These are phyloP conservation scores for Prosapia bicincta DNA, from an alignment of 2,888 invertebrate species.

Conservation along the genomic window DNA sequence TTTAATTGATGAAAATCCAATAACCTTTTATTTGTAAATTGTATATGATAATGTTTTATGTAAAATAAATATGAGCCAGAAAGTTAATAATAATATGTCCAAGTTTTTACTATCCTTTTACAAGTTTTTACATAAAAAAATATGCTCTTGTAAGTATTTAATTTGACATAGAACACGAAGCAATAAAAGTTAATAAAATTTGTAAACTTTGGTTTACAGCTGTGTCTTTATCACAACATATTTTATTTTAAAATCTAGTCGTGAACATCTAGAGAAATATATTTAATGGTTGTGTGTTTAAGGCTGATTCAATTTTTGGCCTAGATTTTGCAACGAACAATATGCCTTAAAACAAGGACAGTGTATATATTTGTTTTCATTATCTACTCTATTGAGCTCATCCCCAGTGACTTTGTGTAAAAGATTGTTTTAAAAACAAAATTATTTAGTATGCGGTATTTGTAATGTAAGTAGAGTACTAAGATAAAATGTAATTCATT, in stretches of 20 bases:
- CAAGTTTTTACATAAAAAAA: too few relatives aligned
- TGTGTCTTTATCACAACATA: too few relatives aligned
- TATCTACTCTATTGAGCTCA: background rate
- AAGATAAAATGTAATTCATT: background rate
- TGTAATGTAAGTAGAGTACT: background rate
- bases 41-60: too few relatives aligned
- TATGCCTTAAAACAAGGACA: background rate
- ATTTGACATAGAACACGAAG: too few relatives aligned
- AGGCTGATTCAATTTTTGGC: background rate
- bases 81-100: too few relatives aligned
- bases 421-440: background rate
- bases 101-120: too few relatives aligned
- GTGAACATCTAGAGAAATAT: background rate
- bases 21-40: too few relatives aligned
- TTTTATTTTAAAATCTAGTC: background rate
- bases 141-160: too few relatives aligned
- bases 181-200: too few relatives aligned
- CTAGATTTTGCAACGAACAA: background rate
- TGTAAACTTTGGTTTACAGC: too few relatives aligned
- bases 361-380: background rate
- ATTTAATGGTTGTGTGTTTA: background rate
- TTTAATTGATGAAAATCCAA: too few relatives aligned
- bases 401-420: background rate
- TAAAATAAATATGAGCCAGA: too few relatives aligned
- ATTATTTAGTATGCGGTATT: background rate